Conservation (phyloP, 2,888 invertebrate species). For the Glomeris marginata region DNA sequence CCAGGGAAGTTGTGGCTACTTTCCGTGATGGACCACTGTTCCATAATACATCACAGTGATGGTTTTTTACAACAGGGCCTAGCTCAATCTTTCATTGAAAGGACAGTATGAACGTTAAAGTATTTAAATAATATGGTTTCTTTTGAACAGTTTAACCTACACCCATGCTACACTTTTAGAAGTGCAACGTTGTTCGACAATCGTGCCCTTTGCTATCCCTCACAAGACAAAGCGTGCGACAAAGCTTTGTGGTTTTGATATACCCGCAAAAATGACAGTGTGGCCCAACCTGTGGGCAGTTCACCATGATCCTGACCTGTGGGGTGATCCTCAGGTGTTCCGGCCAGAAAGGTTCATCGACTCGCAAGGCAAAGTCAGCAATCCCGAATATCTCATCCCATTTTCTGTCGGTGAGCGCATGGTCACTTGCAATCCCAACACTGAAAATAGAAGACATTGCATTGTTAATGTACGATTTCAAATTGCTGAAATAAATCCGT, state of each 20-base stretch:
- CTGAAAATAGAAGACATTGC: no score
- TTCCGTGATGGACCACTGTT: no score
- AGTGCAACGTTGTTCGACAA: neutral
- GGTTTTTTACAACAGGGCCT: no score
- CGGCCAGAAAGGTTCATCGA: conserved; percentile 5
- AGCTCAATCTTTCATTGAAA: no score
- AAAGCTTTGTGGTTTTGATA: neutral
- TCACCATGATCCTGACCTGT: conserved; percentile 3
- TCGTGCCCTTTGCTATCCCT: neutral
- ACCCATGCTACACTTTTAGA: neutral
- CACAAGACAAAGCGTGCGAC: neutral
- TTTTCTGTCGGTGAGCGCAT: neutral
- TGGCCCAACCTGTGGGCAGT: neutral
- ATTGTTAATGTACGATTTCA: no score
- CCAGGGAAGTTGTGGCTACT: no score
- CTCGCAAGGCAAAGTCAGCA: neutral
- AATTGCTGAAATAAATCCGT: no score
- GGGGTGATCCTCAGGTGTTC: conserved; percentile 6
- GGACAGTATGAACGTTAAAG: no score
- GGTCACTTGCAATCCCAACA: no score
- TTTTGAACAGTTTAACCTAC: neutral
- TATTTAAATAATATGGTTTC: no score
- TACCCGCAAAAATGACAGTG: neutral
- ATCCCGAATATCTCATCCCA: conserved; percentile 3
- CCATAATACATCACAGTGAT: no score